Evolutionary conservation across 30 jellyfish, hydroid and myxozoan genomes (phyloP), one percentile per base, ranked within the genome.

Genomic region (Mastigias papua): DNA sequence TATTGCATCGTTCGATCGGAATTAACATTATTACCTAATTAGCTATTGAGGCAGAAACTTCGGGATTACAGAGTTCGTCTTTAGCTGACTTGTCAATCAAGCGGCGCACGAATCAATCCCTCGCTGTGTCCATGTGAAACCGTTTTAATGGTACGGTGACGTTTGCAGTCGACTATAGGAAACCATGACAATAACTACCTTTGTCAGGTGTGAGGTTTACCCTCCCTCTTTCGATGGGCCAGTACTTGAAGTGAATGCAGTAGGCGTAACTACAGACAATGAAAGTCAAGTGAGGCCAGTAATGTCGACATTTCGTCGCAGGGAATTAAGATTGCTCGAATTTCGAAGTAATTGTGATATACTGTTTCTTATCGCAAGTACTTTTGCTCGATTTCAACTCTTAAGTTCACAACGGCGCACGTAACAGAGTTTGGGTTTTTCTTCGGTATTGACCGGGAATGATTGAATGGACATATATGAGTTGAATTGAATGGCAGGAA

Each of bases 271-370:
- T 75, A 17, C 33, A 23, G 49, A 83, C 92, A 83, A 83, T 83
- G 30, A 37, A 54, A 67, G 92, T 83, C 92, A 83, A 83, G 92
- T 83, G 92, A 83, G 92, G 92, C 92, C 92, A 70, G 92, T 33
- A 69, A 83, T 83, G 70, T 83, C 92, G 49, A 34, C 64, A 78
- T 60, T 75, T 48, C 86, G 58, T 83, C 26, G 76, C 61, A 57
- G 75, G 81, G 86, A 67, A 35, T 80, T 83, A 48, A 54, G 46
- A 69, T 83, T 75, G 70, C 86, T 83, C 92, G 35, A 29, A 83
- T 83, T 83, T 26, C 92, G 48, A 61, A 28, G 86, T 27, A 63
- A 63, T 63, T 63, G 74, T 63, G 6, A 63, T 63, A 70, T 35
- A 7, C 21, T 70, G 34, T 70, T 70, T 70, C 82, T 70, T 35